Evolutionary conservation across 2,113 vertebrate genomes (phyloP), one percentile per base, ranked within the genome.

Genomic region (Mirounga angustirostris): DNA sequence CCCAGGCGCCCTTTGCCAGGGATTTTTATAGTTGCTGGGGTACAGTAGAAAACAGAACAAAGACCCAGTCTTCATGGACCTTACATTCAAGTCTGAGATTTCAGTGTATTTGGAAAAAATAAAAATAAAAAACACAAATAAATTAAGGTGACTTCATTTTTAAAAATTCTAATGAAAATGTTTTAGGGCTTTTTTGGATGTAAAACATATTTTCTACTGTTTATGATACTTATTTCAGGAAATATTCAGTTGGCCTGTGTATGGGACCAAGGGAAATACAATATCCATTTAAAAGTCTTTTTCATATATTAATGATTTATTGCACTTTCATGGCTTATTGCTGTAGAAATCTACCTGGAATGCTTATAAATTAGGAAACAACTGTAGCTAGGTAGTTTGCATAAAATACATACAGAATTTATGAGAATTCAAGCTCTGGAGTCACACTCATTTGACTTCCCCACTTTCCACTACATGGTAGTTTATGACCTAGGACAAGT

Each of bases 301-400:
- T 69, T 63, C 19, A 56, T 78, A 14, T 79, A 56, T 82, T 94
- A 76, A 52, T 86, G 54, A 89, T 86, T 86, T 89, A 61, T 19
- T 82, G 8, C 40, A 85, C 4, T 94, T 95, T 95, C 56, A 80
- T 83, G 50, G 21, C 83, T 87, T 88, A 69, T 36, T 91, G 82
- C 33, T 84, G 11, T 43, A 73, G 86, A 91, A 93, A 50, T 91
- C 36, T 50, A 30, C 8, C 24, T 88, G 84, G 26, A 84, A 24
- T 88, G 24, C 46, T 88, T 81, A 71, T 58, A 71, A 89, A 73
- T 92, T 95, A 94, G 76, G 58, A 95, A 96, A 30, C 65, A 81
- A 76, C 4, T 87, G 56, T 28, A 92, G 30, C 16, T 90, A 85
- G 52, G 9, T 86, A 61, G 43, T 95, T 91, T 59, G 89, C 40